A percentile compares a stretch with the other conserved stretches of the same genome.
phyloP scores from a whole-genome alignment of 1,140 invertebrate species.

The Temnothorax nylanderi region DNA sequence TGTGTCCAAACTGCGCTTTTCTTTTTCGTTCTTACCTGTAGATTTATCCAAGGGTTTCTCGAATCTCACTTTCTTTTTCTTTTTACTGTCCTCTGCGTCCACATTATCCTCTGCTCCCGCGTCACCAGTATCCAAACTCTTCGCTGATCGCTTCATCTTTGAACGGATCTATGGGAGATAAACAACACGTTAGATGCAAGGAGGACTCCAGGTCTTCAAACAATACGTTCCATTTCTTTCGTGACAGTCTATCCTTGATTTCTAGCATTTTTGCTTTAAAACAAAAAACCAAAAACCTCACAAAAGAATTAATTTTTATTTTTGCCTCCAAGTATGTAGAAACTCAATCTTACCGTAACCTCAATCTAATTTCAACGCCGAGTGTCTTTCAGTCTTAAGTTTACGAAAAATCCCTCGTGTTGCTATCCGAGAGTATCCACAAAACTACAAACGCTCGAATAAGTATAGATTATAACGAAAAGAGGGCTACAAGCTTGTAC shows the following conservation, averaged over 20 bases:
- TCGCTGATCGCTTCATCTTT: constrained; percentile 64
- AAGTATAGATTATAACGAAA: too few relatives aligned
- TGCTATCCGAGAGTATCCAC: too few relatives aligned
- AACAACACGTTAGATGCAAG: background rate
- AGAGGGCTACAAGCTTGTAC: too few relatives aligned
- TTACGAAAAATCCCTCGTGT: too few relatives aligned
- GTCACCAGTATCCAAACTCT: background rate
- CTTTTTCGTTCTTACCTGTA: constrained; percentile 48
- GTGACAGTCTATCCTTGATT: background rate
- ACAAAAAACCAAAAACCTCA: background rate
- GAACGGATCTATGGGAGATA: background rate
- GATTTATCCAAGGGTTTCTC: constrained; percentile 47
- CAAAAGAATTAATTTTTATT: background rate
- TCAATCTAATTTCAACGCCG: too few relatives aligned
- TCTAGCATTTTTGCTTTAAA: background rate
- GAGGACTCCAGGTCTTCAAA: background rate
- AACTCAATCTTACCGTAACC: too few relatives aligned
- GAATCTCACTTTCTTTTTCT: constrained; percentile 53
- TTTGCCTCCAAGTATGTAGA: background rate
- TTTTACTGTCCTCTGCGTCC: constrained; percentile 48
- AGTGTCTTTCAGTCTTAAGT: too few relatives aligned
- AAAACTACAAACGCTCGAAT: too few relatives aligned
- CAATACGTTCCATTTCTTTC: background rate
- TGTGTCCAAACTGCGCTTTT: constrained; percentile 62
- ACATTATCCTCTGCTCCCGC: constrained; percentile 18